phyloP scores from a whole-genome alignment of 2,797 vertebrate genomes.

The Sciurus vulgaris region DNA sequence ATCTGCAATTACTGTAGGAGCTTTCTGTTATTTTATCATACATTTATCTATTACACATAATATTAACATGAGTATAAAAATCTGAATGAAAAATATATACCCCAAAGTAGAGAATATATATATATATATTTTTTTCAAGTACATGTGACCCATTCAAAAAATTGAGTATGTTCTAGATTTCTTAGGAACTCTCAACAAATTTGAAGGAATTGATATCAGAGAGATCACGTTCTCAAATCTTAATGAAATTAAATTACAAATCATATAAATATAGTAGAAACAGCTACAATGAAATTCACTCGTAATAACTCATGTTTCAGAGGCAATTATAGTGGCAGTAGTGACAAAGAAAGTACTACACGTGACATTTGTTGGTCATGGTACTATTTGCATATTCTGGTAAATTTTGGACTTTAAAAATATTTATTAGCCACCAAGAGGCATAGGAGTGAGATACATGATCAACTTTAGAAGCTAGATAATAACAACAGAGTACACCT shows the following conservation, averaged over 20 bases:
- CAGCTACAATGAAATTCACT: neutral
- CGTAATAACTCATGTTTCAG: slow-evolving; percentile 5
- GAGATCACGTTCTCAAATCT: neutral
- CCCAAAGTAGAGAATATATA: neutral
- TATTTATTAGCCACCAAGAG: neutral
- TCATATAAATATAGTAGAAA: neutral
- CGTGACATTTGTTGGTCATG: neutral
- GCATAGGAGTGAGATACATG: neutral
- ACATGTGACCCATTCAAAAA: neutral
- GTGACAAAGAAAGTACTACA: neutral
- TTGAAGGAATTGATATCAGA: neutral
- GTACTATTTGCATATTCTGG: neutral
- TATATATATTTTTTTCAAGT: neutral
- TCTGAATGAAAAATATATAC: neutral
- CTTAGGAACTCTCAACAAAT: neutral
- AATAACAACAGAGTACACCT: neutral
- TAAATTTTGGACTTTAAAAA: slow-evolving; percentile 4
- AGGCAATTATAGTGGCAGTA: neutral
- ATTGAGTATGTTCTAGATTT: neutral
- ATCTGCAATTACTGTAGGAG: neutral
- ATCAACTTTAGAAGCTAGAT: slow-evolving; percentile 10
- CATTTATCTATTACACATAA: neutral
- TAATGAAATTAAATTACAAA: slow-evolving; percentile 4
- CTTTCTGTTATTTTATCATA: neutral
- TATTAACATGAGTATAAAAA: neutral